Conservation (phyloP, 2,888 invertebrate species). For the Mythimna vitellina region DNA sequence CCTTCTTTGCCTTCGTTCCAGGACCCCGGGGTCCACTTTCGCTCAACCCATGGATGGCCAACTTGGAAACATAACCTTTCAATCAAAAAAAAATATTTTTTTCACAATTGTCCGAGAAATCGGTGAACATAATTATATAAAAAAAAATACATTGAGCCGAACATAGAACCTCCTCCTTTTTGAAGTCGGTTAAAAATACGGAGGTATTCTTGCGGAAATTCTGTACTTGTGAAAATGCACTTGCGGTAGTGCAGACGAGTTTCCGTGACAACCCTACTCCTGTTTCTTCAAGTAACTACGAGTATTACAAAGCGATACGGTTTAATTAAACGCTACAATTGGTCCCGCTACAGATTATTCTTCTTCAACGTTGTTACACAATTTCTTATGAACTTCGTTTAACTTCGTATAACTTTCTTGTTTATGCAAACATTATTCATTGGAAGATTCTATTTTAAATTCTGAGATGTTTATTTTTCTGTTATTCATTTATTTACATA, state of each 20-base stretch:
- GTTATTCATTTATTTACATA: neutral
- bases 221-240: too few relatives aligned
- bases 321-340: slow-evolving; percentile 41
- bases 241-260: neutral
- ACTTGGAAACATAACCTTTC: too few relatives aligned
- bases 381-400: slow-evolving; percentile 27
- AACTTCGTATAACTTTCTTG: slow-evolving; percentile 12
- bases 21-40: too few relatives aligned
- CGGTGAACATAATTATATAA: too few relatives aligned
- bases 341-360: slow-evolving; percentile 11
- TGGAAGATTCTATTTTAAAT: slow-evolving; percentile 6
- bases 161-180: too few relatives aligned
- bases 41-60: too few relatives aligned
- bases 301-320: slow-evolving; percentile 27
- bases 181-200: too few relatives aligned
- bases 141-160: too few relatives aligned
- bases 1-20: too few relatives aligned
- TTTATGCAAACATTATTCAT: slow-evolving; percentile 15
- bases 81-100: too few relatives aligned
- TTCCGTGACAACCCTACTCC: neutral
- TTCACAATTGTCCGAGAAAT: too few relatives aligned
- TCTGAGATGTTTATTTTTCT: neutral
- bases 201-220: too few relatives aligned
- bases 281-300: slow-evolving; percentile 19
- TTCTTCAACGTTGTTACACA: slow-evolving; percentile 19